Base-by-base conservation (phyloP, 1,140 invertebrate genomes). In the Lordiphosa mommai region DNA sequence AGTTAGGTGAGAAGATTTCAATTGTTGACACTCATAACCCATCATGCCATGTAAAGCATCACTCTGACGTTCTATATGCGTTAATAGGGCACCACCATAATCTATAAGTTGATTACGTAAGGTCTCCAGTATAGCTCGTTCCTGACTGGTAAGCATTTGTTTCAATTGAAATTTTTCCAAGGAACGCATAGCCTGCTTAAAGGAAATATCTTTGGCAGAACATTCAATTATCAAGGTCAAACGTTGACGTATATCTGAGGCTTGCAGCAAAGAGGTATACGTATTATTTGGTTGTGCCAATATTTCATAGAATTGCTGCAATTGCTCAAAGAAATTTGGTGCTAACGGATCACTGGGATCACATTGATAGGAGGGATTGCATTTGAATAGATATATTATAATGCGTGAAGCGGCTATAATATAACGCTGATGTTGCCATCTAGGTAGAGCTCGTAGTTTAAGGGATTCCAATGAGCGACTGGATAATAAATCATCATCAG, bases 271-370 rank as follows among this genome's bases (percentile, higher is more conserved):
- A 2, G 7, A 13, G 6, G 0, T 8, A 3, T 5, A 13, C 16
- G 36, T 4, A 9, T 7, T 20, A 3, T 43, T 13, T 5, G 4
- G 9, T 0, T 37, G 10, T 0, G 34, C 48, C 12, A 43, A 48
- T 1, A 74, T 20, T 34, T 80, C 74, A 1, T 33, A 10, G 6
- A 82, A 59, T 40, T 80, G 70, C 0, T 49, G 27, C 10, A 80
- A 13, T 12, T 82, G 60, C 5, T 82, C 76, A n/a, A 34, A 66
- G 30, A 74, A 61, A 37, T 59, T 29, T 1, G 50, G 43, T 1
- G 20, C 41, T 14, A 46, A 9, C 0, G 4, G 16, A 14, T 51
- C 34, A 6, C 5, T 4, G 0, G 9, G 3, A 0, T 8, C 3
- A 4, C 48, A 48, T 1, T 52, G 46, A 32, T 66, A 74, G 3